These are phyloP conservation scores for Diadumene lineata DNA, from an alignment of 92 coral and sea anemone species.

Conservation along the genomic window DNA sequence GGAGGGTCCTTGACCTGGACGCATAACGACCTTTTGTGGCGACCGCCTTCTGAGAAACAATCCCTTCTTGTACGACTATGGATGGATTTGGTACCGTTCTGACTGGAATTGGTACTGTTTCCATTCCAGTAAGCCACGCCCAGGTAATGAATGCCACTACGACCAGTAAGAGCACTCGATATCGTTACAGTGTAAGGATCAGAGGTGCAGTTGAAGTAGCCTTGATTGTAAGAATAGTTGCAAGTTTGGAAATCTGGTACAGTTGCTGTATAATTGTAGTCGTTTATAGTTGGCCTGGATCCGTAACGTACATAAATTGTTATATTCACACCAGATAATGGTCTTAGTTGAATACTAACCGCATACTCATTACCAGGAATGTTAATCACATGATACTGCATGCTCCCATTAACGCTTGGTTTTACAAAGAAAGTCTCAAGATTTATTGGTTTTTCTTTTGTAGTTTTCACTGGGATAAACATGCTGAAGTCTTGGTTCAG, in stretches of 20 bases:
- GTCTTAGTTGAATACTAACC: constrained; percentile 52
- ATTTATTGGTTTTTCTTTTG: not conserved
- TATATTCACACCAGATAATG: constrained; percentile 32
- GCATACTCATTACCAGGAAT: constrained; percentile 76
- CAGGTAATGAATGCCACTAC: constrained; percentile 63
- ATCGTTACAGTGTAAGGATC: constrained; percentile 64
- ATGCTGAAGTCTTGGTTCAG: constrained; percentile 57
- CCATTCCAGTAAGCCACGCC: constrained; percentile 37
- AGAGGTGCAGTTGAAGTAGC: constrained; percentile 54
- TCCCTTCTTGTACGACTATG: constrained; percentile 58
- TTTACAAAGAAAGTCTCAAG: constrained; percentile 48
- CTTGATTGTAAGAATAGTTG: constrained; percentile 12
- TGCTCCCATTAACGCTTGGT: constrained; percentile 70
- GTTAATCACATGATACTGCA: constrained; percentile 67
- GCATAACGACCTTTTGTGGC: constrained; percentile 72
- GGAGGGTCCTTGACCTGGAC: constrained; percentile 90
- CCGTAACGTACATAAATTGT: constrained; percentile 68
- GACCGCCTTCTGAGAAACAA: constrained; percentile 52
- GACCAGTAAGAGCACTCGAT: constrained; percentile 63
- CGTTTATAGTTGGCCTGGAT: constrained; percentile 53
- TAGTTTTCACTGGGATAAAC: constrained; percentile 51
- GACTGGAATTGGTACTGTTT: not conserved
- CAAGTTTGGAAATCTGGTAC: constrained; percentile 72
- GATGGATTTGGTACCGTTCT: too few species aligned
- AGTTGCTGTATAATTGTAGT: constrained; percentile 50